Evolutionary conservation across 1,140 invertebrate species (phyloP).

Genomic region (Trichogramma pretiosum): DNA sequence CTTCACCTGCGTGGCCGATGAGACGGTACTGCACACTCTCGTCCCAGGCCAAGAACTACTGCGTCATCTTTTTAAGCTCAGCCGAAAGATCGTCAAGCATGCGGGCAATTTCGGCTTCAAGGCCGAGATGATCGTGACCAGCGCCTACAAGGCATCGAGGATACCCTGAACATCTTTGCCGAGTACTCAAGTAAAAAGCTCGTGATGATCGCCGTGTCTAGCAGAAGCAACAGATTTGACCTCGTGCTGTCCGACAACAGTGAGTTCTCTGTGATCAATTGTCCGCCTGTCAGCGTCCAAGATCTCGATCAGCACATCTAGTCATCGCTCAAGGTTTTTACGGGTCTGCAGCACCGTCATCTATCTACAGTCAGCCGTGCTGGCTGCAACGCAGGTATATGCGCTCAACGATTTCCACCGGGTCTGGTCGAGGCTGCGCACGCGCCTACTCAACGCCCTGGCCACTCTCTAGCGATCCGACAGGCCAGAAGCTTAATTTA

Average conservation of each 20-base stretch:
- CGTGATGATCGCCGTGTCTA: too few species aligned
- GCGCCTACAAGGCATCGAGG: too few species aligned
- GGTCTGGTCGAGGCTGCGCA: slow-evolving; percentile 81
- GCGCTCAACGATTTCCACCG: slow-evolving; percentile 75
- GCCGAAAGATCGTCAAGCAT: too few species aligned
- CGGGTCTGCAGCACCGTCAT: slow-evolving; percentile 89
- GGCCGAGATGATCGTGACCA: too few species aligned
- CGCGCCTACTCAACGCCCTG: slow-evolving; percentile 67
- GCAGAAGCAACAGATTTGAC: slow-evolving; percentile 94
- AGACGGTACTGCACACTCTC: too few species aligned
- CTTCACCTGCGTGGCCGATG: too few species aligned
- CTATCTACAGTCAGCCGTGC: slow-evolving; percentile 83
- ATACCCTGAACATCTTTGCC: too few species aligned
- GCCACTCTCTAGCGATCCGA: slow-evolving; percentile 60
- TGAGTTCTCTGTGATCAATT: slow-evolving; percentile 90
- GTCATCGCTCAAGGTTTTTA: slow-evolving; percentile 92
- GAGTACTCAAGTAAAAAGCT: too few species aligned
- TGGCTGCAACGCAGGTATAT: slow-evolving; percentile 86
- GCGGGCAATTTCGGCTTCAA: too few species aligned
- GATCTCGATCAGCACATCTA: slow-evolving; percentile 77
- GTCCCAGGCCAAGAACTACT: too few species aligned
- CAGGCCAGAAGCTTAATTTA: too few species aligned
- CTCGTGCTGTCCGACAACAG: slow-evolving; percentile 91
- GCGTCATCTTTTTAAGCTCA: too few species aligned
- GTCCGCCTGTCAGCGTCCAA: slow-evolving; percentile 73